A percentile compares a stretch with the other conserved stretches of the same genome.
Evolutionary conservation across 1,140 invertebrate genomes (phyloP).

Genomic region (Ooceraea biroi): DNA sequence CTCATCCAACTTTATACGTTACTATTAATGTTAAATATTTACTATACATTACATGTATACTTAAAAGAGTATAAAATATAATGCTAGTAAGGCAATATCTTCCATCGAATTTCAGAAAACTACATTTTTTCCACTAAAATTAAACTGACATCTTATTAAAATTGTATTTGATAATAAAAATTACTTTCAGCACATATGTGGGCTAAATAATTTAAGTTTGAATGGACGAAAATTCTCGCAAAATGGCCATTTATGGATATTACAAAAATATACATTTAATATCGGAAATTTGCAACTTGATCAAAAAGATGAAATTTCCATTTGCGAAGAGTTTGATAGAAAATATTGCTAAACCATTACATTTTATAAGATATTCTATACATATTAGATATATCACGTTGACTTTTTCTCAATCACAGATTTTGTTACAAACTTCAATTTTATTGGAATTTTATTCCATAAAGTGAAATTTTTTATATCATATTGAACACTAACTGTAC

Average conservation of each 20-base stretch:
- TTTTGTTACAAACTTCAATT: too few relatives aligned
- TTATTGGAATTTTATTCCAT: too few relatives aligned
- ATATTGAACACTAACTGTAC: too few relatives aligned
- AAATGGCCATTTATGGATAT: too few relatives aligned
- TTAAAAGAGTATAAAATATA: constrained; percentile 6
- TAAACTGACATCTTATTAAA: background rate
- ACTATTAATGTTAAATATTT: constrained; percentile 59
- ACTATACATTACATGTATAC: constrained; percentile 54
- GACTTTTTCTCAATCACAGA: too few relatives aligned
- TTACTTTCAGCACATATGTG: background rate
- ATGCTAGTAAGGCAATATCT: constrained; percentile 25
- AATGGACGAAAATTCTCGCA: background rate
- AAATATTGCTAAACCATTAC: constrained; percentile 21
- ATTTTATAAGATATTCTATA: constrained; percentile 10
- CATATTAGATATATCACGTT: background rate
- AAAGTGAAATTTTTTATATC: too few relatives aligned
- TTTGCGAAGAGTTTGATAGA: background rate
- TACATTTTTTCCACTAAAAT: background rate
- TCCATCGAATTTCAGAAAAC: constrained; percentile 3
- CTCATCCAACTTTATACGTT: constrained; percentile 20
- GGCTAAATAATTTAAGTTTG: background rate
- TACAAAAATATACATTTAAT: background rate
- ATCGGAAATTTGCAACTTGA: background rate
- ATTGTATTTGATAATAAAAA: background rate
- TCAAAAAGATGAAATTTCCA: background rate